A percentile compares a stretch with the other conserved stretches of the same genome.
Evolutionary conservation across 2,888 invertebrate genomes (phyloP).

Genomic region (Euclidia mi): DNA sequence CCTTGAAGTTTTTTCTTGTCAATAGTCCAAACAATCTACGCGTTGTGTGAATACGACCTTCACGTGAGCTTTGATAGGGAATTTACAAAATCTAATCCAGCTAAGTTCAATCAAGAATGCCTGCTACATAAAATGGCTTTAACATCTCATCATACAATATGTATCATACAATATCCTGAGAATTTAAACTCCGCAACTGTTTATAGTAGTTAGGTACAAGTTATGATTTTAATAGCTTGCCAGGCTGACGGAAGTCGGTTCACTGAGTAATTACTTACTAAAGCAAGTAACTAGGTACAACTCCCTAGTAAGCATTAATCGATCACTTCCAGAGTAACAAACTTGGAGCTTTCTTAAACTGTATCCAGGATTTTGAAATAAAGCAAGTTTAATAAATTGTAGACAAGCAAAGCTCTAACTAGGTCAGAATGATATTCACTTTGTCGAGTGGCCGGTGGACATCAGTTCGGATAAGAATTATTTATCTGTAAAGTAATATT

Average conservation of each 20-base stretch:
- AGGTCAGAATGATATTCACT: slow-evolving; percentile 16
- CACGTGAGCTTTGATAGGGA: slow-evolving; percentile 49
- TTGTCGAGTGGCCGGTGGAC: slow-evolving; percentile 32
- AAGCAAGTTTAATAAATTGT: slow-evolving; percentile 21
- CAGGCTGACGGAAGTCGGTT: slow-evolving; percentile 12
- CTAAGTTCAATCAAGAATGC: slow-evolving; percentile 10
- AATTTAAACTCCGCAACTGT: no score
- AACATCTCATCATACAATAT: not conserved
- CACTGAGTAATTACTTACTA: slow-evolving; percentile 14
- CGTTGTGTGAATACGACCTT: slow-evolving; percentile 56
- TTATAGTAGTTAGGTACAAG: no score
- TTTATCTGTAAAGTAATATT: slow-evolving; percentile 79
- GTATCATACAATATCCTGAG: no score
- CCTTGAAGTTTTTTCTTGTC: slow-evolving; percentile 61
- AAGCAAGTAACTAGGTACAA: slow-evolving; percentile 28
- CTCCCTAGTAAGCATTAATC: slow-evolving; percentile 27
- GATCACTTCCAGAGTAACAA: slow-evolving; percentile 37
- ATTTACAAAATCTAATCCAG: slow-evolving; percentile 27
- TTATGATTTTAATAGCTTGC: slow-evolving; percentile 11
- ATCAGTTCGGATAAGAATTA: slow-evolving; percentile 64
- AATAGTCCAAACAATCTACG: slow-evolving; percentile 54
- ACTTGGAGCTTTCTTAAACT: slow-evolving; percentile 37
- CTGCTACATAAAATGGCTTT: not conserved
- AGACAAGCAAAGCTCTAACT: slow-evolving; percentile 17
- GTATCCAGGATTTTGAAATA: slow-evolving; percentile 33